Percentiles rank a stretch among this genome's conserved stretches.
Conservation (phyloP, 1,140 invertebrate genomes). For the Anastrepha ludens region DNA sequence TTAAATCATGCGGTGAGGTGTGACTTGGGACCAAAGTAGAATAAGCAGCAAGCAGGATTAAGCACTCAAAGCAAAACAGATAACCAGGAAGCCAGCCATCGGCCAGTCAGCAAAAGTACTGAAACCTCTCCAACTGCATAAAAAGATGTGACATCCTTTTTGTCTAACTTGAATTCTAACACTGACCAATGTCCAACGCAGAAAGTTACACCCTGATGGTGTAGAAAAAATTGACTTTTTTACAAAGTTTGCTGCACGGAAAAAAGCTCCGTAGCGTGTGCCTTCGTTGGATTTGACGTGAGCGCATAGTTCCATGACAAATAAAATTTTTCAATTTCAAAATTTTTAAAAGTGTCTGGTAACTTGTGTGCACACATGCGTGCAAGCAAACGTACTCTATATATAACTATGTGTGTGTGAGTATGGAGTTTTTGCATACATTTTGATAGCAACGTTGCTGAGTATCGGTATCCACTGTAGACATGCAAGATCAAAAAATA, state of each 20-base stretch:
- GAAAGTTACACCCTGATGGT: background rate
- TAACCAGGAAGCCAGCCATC: background rate
- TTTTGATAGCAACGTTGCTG: too few species aligned
- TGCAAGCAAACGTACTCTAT: too few species aligned
- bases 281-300: background rate
- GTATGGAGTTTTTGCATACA: background rate
- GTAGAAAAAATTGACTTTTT: slow-evolving; percentile 4
- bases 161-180: background rate
- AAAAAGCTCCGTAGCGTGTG: background rate
- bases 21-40: background rate
- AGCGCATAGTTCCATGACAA: background rate
- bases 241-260: background rate
- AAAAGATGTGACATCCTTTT: background rate
- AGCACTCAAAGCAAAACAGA: background rate
- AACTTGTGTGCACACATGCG: background rate
- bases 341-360: background rate
- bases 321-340: slow-evolving; percentile 31
- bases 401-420: too few species aligned
- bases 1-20: background rate
- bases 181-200: background rate
- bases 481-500: too few species aligned
- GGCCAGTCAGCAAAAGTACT: background rate
- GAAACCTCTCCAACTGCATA: background rate
- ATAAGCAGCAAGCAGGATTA: background rate
- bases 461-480: too few species aligned